Conservation (phyloP, 2,888 invertebrate genomes). For the Phorcus lineatus region DNA sequence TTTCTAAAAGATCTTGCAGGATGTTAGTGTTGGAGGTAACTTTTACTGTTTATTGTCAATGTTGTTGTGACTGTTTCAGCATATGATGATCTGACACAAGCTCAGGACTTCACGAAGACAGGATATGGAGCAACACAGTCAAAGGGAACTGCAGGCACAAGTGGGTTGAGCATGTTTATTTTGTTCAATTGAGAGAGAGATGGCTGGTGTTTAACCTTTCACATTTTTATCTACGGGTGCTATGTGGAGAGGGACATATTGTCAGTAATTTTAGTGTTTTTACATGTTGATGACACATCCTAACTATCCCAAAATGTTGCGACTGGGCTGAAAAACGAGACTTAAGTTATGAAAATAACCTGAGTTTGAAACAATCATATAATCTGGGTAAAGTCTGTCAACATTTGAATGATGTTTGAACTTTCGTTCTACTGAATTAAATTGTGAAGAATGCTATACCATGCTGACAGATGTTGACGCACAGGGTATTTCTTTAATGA, state of each 20-base stretch:
- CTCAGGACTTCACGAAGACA: conserved; percentile 78
- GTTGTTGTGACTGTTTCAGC: conserved; percentile 60
- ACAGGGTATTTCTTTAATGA: neutral
- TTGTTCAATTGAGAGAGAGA: too few species aligned
- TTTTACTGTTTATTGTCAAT: neutral
- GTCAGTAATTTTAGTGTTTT: too few species aligned
- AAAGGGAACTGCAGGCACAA: conserved; percentile 75
- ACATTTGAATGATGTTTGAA: conserved; percentile 6
- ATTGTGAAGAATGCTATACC: neutral
- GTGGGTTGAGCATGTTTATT: conserved; percentile 20
- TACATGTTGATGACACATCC: too few species aligned
- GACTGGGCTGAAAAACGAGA: too few species aligned
- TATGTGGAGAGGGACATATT: too few species aligned
- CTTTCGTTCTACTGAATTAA: conserved; percentile 11
- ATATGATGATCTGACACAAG: conserved; percentile 79
- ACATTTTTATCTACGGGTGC: too few species aligned
- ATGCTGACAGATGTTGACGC: neutral
- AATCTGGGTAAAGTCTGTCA: neutral
- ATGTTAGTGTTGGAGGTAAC: too few species aligned
- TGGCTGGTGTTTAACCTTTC: too few species aligned
- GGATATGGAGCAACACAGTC: conserved; percentile 77
- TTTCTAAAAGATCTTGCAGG: too few species aligned
- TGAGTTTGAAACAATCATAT: too few species aligned
- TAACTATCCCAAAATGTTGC: too few species aligned
- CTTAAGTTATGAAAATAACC: too few species aligned